Percentiles rank a stretch among this genome's conserved stretches.
Conservation (phyloP, 2,797 vertebrate genomes). For the Gallinago nigripennis region DNA sequence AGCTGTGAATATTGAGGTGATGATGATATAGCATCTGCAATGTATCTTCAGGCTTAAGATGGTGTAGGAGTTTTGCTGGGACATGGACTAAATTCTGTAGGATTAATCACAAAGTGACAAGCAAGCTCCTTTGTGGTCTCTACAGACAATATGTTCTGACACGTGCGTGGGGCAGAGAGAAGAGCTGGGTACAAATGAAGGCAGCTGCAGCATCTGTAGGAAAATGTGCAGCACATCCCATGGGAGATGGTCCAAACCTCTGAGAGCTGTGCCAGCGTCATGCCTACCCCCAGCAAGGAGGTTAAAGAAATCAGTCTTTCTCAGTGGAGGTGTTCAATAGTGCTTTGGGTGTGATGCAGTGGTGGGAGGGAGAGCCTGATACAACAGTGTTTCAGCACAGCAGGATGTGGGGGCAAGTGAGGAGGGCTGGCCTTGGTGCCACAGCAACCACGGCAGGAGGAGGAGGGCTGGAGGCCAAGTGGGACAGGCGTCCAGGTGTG, state of each 20-base stretch:
- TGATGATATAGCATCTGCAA: not conserved
- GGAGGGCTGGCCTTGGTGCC: rapidly evolving
- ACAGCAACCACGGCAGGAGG: rapidly evolving
- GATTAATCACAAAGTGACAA: not conserved
- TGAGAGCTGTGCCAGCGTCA: rapidly evolving
- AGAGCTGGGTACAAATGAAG: not conserved
- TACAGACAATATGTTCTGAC: not conserved
- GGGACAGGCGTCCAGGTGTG: rapidly evolving
- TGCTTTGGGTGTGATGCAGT: not conserved
- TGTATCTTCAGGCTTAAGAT: not conserved
- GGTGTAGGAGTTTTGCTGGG: not conserved
- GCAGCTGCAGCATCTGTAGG: not conserved
- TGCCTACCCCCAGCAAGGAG: not conserved
- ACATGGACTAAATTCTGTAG: not conserved
- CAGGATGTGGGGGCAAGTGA: rapidly evolving
- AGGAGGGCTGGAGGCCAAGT: not conserved
- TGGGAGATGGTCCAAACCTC: not conserved
- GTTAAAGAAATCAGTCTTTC: rapidly evolving
- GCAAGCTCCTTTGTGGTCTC: not conserved
- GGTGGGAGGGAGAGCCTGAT: not conserved
- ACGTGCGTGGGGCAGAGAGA: rapidly evolving
- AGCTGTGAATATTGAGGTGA: not conserved
- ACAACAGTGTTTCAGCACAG: rapidly evolving
- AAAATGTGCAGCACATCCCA: not conserved
- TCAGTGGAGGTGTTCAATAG: not conserved